Evolutionary conservation across 53 echinoderm and acorn worm genomes (phyloP), one percentile per base, ranked within the genome.

Genomic region (Echinometra lucunter): DNA sequence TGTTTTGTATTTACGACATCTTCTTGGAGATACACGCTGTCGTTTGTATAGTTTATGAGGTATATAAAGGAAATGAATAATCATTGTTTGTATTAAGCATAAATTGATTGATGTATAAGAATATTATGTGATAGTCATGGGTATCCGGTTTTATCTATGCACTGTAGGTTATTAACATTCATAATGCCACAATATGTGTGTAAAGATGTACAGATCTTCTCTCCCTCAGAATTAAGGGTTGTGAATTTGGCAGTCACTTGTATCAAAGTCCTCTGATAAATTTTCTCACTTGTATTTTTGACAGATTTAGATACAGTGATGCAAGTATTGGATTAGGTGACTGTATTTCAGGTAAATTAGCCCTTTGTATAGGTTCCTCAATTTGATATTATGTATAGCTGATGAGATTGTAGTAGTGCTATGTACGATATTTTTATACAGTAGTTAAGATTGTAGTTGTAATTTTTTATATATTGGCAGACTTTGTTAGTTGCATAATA

Each of bases 81-180:
- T 44, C 27, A 25, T 81, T 53, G 53, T 53, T 53, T 13, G 13
- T 53, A 53, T 53, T 4, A 11, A 53, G 44, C 28, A 49, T 45
- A 85, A 49, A 47, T n/a, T n/a, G 49, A 85, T n/a, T n/a, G 47
- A 85, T 85, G 85, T 85, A 85, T 85, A 49, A 49, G 7, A 85
- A 10, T 8, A 40, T 15, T 83, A 83, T 81, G 44, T 49, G 12
- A 49, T 85, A 85, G 47, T 32, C 19, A 49, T 28, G n/a, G n/a
- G 49, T 85, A 49, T 49, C 28, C 11, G 47, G 49, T 47, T 49
- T 49, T n/a, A 85, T 49, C 85, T 85, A 85, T 85, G 85, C 85
- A 85, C 85, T 85, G 85, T 85, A 45, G 16, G 49, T 27, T 85
- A 85, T 78, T n/a, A n/a, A n/a, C 21, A 42, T 78, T 78, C 42